phyloP scores from a whole-genome alignment of 2,888 invertebrate genomes.

The Scaptodrosophila latifasciaeformis region DNA sequence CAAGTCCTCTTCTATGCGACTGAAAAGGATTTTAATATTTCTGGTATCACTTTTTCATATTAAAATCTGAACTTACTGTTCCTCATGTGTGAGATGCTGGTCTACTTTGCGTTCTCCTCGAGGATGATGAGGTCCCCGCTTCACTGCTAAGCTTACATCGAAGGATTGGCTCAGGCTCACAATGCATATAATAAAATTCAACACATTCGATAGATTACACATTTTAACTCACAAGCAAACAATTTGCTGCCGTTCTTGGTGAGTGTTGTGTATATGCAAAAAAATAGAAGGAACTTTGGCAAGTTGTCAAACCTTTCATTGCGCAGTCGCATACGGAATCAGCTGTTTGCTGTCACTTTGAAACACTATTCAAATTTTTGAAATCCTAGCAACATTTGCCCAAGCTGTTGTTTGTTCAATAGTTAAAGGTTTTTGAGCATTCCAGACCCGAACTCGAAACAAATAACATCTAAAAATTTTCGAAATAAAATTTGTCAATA shows the following conservation, averaged over 20 bases:
- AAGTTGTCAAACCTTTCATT: conserved; percentile 8
- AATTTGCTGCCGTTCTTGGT: conserved; percentile 31
- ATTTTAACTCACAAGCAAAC: conserved; percentile 38
- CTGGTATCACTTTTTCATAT: neutral
- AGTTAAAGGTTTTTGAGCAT: conserved; percentile 14
- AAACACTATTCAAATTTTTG: conserved; percentile 1
- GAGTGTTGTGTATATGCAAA: conserved; percentile 4
- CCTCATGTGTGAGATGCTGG: conserved; percentile 83
- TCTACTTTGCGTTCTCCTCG: conserved; percentile 79
- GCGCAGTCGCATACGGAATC: conserved; percentile 27
- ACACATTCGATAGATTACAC: conserved; percentile 64
- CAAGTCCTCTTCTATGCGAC: conserved; percentile 87
- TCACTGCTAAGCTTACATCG: conserved; percentile 51
- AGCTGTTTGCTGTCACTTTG: neutral
- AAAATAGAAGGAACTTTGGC: conserved; percentile 9
- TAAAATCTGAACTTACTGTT: conserved; percentile 82
- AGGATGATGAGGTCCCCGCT: conserved; percentile 83
- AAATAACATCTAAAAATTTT: neutral
- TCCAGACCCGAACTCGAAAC: neutral
- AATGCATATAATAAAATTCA: conserved; percentile 68
- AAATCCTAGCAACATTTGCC: conserved; percentile 38
- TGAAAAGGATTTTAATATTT: conserved; percentile 72
- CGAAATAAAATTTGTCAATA: neutral
- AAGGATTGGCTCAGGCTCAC: conserved; percentile 64
- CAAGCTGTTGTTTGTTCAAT: conserved; percentile 53